phyloP scores from a whole-genome alignment of 92 coral and sea anemone genomes.

The Plumapathes pennacea region DNA sequence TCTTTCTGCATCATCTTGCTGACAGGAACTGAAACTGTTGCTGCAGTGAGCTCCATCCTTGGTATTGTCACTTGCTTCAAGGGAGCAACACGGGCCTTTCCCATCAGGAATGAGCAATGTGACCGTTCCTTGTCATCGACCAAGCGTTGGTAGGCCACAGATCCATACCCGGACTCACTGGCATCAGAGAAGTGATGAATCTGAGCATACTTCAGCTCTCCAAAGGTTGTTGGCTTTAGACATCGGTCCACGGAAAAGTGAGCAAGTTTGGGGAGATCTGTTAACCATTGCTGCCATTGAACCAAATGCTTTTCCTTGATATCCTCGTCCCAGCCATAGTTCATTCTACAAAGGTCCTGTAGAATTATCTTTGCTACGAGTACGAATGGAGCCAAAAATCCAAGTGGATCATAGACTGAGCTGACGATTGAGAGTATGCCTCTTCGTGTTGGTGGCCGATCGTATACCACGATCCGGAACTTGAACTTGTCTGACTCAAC shows the following conservation, averaged over 20 bases:
- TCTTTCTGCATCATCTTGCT: conserved; percentile 21
- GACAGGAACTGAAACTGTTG: conserved; percentile 41
- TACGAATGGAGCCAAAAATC: conserved; percentile 34
- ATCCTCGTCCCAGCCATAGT: conserved; percentile 45
- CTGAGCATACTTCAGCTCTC: conserved; percentile 6
- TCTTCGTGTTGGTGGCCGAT: too few species aligned
- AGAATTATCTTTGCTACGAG: conserved; percentile 34
- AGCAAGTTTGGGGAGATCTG: conserved; percentile 20
- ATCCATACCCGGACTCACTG: conserved; percentile 23
- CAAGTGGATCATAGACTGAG: conserved; percentile 41
- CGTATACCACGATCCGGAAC: too few species aligned
- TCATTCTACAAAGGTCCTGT: conserved; percentile 35
- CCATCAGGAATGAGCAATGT: conserved; percentile 33
- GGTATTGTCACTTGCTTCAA: conserved; percentile 31
- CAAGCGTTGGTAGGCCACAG: conserved; percentile 29
- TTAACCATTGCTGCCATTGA: conserved; percentile 46
- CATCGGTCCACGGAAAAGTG: conserved; percentile 23
- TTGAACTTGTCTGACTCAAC: too few species aligned
- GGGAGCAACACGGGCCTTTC: conserved; percentile 37
- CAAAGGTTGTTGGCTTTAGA: conserved; percentile 35
- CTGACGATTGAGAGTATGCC: conserved; percentile 45
- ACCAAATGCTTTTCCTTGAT: conserved; percentile 25
- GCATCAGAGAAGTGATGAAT: conserved; percentile 47
- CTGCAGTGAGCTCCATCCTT: conserved; percentile 49
- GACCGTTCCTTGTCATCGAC: conserved; percentile 15